Evolutionary conservation across 1,140 invertebrate species (phyloP).

Genomic region (Paracyclopina nana): DNA sequence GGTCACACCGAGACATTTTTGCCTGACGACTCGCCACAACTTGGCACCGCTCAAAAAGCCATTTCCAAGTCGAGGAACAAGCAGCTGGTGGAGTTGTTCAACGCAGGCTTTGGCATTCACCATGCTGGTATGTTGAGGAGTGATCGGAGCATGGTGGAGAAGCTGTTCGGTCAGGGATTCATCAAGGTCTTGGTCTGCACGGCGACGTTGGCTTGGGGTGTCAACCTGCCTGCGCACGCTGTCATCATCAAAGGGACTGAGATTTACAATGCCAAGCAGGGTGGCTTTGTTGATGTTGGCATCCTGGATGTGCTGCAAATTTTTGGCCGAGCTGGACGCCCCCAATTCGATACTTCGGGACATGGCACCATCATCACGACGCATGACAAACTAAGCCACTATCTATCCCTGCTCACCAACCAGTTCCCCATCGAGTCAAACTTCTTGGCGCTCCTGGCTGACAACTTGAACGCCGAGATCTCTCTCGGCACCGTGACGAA

Average conservation of each 20-base stretch:
- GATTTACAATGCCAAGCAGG: conserved; percentile 89
- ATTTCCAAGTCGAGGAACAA: conserved; percentile 50
- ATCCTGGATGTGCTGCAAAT: conserved; percentile 98
- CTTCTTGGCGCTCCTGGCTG: conserved; percentile 70
- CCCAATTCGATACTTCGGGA: conserved; percentile 75
- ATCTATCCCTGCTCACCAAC: conserved; percentile 78
- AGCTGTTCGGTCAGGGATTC: conserved; percentile 63
- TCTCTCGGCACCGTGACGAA: conserved; percentile 61
- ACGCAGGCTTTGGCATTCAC: conserved; percentile 75
- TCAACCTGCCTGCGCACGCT: conserved; percentile 92
- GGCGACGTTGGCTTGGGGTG: conserved; percentile 95
- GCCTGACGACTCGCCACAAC: conserved; percentile 37
- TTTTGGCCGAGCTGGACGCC: conserved; percentile 88
- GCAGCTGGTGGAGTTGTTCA: conserved; percentile 56
- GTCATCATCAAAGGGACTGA: conserved; percentile 96
- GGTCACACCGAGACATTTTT: conserved; percentile 41
- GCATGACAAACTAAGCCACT: conserved; percentile 79
- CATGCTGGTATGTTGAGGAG: conserved; percentile 81
- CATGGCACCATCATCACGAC: conserved; percentile 89
- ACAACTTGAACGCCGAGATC: conserved; percentile 96
- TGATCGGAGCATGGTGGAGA: conserved; percentile 67
- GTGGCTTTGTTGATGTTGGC: conserved; percentile 79
- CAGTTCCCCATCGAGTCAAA: conserved; percentile 97
- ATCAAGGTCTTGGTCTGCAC: conserved; percentile 91
- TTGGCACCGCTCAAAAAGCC: conserved; percentile 38